These are phyloP conservation scores for Trichogramma dendrolimi DNA, from an alignment of 2,888 invertebrate species.

Conservation along the genomic window DNA sequence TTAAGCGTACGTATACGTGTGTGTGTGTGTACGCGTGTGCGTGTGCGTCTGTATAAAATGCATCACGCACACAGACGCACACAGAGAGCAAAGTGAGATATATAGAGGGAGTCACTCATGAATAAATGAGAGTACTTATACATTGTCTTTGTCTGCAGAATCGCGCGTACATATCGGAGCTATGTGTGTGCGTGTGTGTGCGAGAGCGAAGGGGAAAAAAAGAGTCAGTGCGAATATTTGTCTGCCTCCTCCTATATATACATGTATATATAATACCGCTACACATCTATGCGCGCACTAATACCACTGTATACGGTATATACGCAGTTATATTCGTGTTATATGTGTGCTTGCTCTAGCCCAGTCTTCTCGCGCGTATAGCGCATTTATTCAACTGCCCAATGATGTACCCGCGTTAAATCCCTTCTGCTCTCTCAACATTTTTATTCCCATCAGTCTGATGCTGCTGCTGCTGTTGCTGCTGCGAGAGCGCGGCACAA, in stretches of 20 bases:
- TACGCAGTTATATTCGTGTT: too few relatives aligned
- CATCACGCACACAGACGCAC: conserved; percentile 3
- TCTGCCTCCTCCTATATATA: conserved; percentile 11
- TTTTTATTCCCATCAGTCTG: not conserved
- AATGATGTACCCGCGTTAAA: conserved; percentile 23
- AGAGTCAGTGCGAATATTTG: conserved; percentile 25
- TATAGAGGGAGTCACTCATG: conserved; percentile 8
- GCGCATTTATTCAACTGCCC: conserved; percentile 25
- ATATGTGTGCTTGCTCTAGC: too few relatives aligned
- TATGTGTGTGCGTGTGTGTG: not conserved
- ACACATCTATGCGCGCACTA: too few relatives aligned
- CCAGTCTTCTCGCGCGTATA: conserved; percentile 7
- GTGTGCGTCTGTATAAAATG: not conserved
- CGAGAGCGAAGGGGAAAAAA: not conserved
- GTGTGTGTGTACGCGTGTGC: not conserved
- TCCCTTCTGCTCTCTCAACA: conserved; percentile 16
- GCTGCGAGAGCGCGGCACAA: too few relatives aligned
- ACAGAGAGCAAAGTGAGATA: too few relatives aligned
- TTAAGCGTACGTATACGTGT: conserved; percentile 6
- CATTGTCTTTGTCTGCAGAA: conserved; percentile 24
- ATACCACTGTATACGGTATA: conserved; percentile 25
- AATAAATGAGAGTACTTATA: conserved; percentile 24
- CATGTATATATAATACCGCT: too few relatives aligned
- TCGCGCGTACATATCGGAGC: not conserved
- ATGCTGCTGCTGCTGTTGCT: too few relatives aligned